Evolutionary conservation across 2,888 invertebrate species (phyloP).

Genomic region (Lamellibrachia columna): DNA sequence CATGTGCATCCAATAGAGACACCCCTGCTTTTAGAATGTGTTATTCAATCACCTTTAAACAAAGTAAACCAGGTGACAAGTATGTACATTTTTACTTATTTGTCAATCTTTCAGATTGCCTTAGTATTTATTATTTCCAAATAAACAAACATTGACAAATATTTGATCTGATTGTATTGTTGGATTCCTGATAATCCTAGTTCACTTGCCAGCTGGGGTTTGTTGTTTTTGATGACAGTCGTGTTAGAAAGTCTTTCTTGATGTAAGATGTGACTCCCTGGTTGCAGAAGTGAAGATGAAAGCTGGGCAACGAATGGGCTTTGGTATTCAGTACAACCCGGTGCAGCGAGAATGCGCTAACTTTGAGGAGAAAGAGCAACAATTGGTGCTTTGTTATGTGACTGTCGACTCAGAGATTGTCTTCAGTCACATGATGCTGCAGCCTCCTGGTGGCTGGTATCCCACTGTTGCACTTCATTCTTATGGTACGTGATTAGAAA

Average conservation of each 20-base stretch:
- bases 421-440: conserved; percentile 55
- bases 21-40: not conserved
- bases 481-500: conserved; percentile 44
- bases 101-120: not conserved
- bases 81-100: not conserved
- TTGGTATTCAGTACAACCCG: conserved; percentile 60
- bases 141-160: not conserved
- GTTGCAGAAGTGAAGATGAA: conserved; percentile 45
- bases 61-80: not conserved
- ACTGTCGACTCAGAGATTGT: conserved; percentile 52
- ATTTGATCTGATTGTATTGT: not conserved
- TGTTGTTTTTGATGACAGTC: not conserved
- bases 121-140: not conserved
- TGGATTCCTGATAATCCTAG: not conserved
- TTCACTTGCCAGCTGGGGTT: not conserved
- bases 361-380: conserved; percentile 54
- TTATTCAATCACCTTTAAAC: not conserved
- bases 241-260: not conserved
- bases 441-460: conserved; percentile 61
- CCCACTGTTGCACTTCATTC: conserved; percentile 54
- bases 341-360: conserved; percentile 40
- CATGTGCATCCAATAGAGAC: not conserved
- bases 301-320: conserved; percentile 54
- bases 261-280: not conserved
- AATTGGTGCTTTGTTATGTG: conserved; percentile 59